Base-by-base conservation (phyloP, 2,888 invertebrate species). In the Drosophila aldrichi region DNA sequence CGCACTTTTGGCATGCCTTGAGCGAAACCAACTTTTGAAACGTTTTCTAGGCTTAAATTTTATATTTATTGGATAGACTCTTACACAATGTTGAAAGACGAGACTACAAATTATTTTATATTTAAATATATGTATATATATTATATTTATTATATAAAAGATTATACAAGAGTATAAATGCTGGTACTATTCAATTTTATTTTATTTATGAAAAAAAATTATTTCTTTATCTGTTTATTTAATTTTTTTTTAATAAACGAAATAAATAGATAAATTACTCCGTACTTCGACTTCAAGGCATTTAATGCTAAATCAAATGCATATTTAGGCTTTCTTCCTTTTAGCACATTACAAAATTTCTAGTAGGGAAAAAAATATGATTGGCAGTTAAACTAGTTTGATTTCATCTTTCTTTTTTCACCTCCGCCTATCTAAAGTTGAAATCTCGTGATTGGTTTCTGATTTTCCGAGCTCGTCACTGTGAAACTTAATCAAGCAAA, bases 401-500 rank as follows among this genome's bases (percentile, higher is more conserved):
- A 32, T 7, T 57, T 46, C 3, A 10, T 29, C 8, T 3, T 43
- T 8, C 18, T 16, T 29, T 32, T 29, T 29, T 29, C 29, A 9
- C 32, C 0, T 32, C 10, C 2, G 0, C 18, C 46, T 34, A 51
- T 67, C 46, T 3, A 34, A 32, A 51, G 25, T 52, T 40, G 22
- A 52, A 51, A 36, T 69, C 29, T 38, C 12, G 5, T 43, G 41
- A 29, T 67, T 16, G 44, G 22, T 46, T 70, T 40, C 14, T 14
- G 25, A 25, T 38, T 49, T 65, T 66, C 32, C 25, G 32, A 14
- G 44, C 55, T 40, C 57, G 61, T 78, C 76, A 65, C 25, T n/a
- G 2, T 16, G 43, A 57, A 54, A 55, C 59, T 68, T 58, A 58
- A 68, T 61, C 44, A 34, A 46, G 20, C 20, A 49, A 64, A 62